Base-by-base conservation (phyloP, 2,888 invertebrate species). In the Catonia carolina region DNA sequence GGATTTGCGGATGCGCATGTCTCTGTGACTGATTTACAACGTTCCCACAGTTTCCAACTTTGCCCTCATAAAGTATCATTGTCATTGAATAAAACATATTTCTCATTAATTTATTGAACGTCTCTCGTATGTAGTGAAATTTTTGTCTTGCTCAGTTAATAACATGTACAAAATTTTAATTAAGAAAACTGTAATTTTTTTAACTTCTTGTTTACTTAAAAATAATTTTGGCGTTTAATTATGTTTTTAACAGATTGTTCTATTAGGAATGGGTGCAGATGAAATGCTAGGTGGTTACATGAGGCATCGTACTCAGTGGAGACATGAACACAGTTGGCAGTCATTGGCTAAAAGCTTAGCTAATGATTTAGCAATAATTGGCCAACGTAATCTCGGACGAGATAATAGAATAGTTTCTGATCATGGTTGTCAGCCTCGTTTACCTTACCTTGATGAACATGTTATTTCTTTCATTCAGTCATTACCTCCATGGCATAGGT, bases 281-380 rank as follows among this genome's bases (percentile, higher is more conserved):
- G 99, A 99, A 75, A 78, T 97, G 61, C 87, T 98, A 69, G 96
- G 92, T 49, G 98, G 98, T 1, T 98, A 98, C 70, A 84, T 85
- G 33, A 80, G 94, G 59, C 96, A 98, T 69, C 79, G 93, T 66
- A 86, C 83, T 63, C 82, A 82, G 3, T 82, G 81, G 57, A 80
- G 75, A 66, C 78, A 81, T 14, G 71, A 71, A 63, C 77, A 75
- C 66, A 69, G 75, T 65, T 70, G 81, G 80, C 59, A 67, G 33
- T 80, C 82, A 3, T 73, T 83, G 2, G 68, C 73, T 7, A 73
- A 75, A 54, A 88, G 90, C 70, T 72, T 92, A 33, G 73, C 80
- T 49, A 74, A 84, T 60, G 97, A 98, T 72, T 83, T 97, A 77
- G 78, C 81, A 56, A 80, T 94, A 69, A 89, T 99, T 61, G 87